Evolutionary conservation across 2,113 vertebrate species (phyloP).

Genomic region (Siphamia tubifer): DNA sequence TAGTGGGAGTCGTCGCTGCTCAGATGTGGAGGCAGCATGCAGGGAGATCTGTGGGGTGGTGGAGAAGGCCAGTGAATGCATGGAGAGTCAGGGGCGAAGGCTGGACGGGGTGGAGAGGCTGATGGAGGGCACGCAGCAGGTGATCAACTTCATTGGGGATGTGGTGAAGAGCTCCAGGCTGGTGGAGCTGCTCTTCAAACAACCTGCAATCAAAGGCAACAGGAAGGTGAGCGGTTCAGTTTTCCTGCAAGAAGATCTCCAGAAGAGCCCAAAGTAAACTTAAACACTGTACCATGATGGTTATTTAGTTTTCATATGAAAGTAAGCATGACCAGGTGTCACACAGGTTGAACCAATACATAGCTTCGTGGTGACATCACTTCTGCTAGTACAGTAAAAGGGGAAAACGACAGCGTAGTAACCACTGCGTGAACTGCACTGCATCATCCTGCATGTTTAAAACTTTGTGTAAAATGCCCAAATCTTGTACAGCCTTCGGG

Average conservation of each 20-base stretch:
- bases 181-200: conserved; percentile 72
- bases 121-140: conserved; percentile 83
- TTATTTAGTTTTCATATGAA: neutral
- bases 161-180: conserved; percentile 80
- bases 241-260: neutral
- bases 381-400: too few species aligned
- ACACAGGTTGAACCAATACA: too few species aligned
- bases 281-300: too few species aligned
- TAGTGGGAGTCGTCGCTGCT: conserved; percentile 1
- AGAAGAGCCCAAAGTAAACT: neutral
- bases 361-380: too few species aligned
- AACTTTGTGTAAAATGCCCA: too few species aligned
- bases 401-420: too few species aligned
- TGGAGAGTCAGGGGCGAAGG: conserved; percentile 80
- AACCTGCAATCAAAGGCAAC: conserved; percentile 42
- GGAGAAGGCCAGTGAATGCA: conserved; percentile 68
- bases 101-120: conserved; percentile 83
- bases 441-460: too few species aligned
- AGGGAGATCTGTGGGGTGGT: conserved; percentile 75
- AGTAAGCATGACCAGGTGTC: too few species aligned
- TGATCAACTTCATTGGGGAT: conserved; percentile 81
- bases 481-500: too few species aligned
- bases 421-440: too few species aligned
- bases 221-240: conserved; percentile 59
- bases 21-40: conserved; percentile 65